A percentile compares a stretch with the other conserved stretches of the same genome.
Evolutionary conservation across 1,140 invertebrate genomes (phyloP).

Genomic region (Drosophila trapezifrons): DNA sequence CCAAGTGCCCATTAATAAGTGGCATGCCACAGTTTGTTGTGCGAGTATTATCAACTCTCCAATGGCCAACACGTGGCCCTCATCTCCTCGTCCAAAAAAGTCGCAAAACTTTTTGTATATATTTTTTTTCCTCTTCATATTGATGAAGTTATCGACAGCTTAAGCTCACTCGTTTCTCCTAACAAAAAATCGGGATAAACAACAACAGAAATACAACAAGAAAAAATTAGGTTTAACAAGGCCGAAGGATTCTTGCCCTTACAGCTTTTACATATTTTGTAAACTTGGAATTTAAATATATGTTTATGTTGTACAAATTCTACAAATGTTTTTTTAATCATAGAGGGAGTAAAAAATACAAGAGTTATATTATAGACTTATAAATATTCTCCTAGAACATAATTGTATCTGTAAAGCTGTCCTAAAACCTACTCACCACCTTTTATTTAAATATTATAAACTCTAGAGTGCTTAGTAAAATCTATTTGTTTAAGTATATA

Average conservation of each 20-base stretch:
- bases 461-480: too few relatives aligned
- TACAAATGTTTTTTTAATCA: too few relatives aligned
- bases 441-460: neutral
- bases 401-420: too few relatives aligned
- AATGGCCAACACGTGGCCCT: conserved; percentile 61
- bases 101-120: conserved; percentile 43
- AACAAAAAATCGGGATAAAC: conserved; percentile 27
- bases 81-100: conserved; percentile 8
- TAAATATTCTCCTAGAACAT: neutral
- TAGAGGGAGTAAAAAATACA: too few relatives aligned
- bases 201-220: conserved; percentile 16
- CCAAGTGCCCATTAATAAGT: conserved; percentile 75
- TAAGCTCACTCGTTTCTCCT: conserved; percentile 52
- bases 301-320: too few relatives aligned
- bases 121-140: conserved; percentile 45
- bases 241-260: neutral
- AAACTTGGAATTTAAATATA: neutral
- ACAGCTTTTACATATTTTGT: neutral
- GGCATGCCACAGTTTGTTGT: conserved; percentile 48
- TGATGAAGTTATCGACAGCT: conserved; percentile 75
- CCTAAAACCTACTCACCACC: neutral
- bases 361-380: neutral
- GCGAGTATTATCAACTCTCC: conserved; percentile 61
- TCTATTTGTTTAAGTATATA: too few relatives aligned
- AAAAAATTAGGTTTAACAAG: neutral